Evolutionary conservation across 2,888 invertebrate genomes (phyloP), one percentile per base, ranked within the genome.

Genomic region (Seira sanloemensis): DNA sequence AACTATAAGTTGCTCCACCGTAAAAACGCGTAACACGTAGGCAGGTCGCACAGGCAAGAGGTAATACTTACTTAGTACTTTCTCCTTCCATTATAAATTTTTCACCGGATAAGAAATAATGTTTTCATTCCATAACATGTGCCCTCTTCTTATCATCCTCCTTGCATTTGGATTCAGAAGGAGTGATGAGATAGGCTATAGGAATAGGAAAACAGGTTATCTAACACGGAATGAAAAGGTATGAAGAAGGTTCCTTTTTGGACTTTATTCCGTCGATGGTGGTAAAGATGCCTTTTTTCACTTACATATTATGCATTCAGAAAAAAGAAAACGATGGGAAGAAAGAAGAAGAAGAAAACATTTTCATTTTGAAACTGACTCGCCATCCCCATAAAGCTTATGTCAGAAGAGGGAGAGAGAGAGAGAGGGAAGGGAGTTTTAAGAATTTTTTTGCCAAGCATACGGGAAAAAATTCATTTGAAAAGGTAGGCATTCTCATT

Each of bases 231-330:
- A 62, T 62, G 62, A 21, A 50, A 62, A 62, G 62, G n/a, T n/a
- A n/a, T 62, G 23, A 62, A 62, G 21, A 21, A 23, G 62, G 62
- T 62, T 62, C 37, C 12, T 12, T 62, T 23, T 19, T 62, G 62
- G 21, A 9, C 21, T 62, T 62, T 21, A n/a, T n/a, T n/a, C n/a
- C n/a, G n/a, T n/a, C n/a, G n/a, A n/a, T n/a, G n/a, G n/a, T n/a
- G n/a, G n/a, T n/a, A n/a, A 62, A 62, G 62, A 62, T 62, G 62
- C 62, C 21, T 62, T 23, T 23, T 62, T 62, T 62, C 62, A 62
- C 62, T 62, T 62, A 62, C 62, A 62, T 62, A n/a, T n/a, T n/a
- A 62, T 62, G 62, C 62, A 62, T 62, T 62, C 21, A 50, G n/a
- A 62, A 62, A 62, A n/a, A n/a, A n/a, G n/a, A n/a, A n/a, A n/a